A percentile compares a stretch with the other conserved stretches of the same genome.
These are phyloP conservation scores for Glaucopsyche alexis DNA, from an alignment of 2,888 invertebrate genomes.

Conservation along the genomic window DNA sequence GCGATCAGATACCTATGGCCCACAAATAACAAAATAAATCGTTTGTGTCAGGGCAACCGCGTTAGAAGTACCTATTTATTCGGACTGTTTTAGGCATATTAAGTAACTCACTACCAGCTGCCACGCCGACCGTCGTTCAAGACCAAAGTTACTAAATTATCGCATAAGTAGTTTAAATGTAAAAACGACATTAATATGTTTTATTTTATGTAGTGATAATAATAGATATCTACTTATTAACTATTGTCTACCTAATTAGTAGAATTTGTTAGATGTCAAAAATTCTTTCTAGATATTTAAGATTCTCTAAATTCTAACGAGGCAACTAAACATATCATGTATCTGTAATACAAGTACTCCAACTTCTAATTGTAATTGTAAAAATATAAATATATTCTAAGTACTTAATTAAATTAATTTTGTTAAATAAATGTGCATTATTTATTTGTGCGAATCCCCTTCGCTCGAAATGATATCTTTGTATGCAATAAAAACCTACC, in stretches of 20 bases:
- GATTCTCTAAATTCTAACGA: constrained; percentile 1
- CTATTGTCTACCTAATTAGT: neutral
- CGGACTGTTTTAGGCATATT: no score
- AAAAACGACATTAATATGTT: neutral
- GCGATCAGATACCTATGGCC: neutral
- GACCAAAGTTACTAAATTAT: neutral
- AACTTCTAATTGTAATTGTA: constrained; percentile 16
- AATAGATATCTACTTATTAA: neutral
- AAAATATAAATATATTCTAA: constrained; percentile 27
- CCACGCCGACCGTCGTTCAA: neutral
- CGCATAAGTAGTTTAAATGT: neutral
- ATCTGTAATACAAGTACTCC: neutral
- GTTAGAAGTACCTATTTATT: no score
- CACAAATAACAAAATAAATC: neutral
- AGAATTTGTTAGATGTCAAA: neutral
- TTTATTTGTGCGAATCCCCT: neutral
- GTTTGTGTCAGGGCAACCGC: no score
- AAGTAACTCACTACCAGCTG: neutral
- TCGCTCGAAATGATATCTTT: neutral
- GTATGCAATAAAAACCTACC: no score
- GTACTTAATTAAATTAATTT: neutral
- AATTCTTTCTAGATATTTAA: constrained; percentile 4
- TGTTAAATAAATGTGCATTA: constrained; percentile 14
- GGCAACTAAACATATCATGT: constrained; percentile 25
- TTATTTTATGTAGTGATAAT: neutral